Evolutionary conservation across 1,140 invertebrate genomes (phyloP), one percentile per base, ranked within the genome.

Genomic region (Dreissena polymorpha): DNA sequence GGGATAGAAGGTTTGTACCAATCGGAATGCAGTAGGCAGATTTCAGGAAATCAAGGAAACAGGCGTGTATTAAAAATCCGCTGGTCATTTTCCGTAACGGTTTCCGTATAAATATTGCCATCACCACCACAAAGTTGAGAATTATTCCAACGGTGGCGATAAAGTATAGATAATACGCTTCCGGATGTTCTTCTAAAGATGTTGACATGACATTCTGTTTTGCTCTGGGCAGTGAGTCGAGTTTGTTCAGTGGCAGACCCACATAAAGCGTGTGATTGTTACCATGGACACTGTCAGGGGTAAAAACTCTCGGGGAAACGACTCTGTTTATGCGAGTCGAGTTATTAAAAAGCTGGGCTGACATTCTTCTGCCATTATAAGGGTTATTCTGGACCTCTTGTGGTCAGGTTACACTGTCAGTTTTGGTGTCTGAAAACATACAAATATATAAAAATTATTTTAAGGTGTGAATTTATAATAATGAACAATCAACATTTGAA

Each of bases 11-110:
- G 72, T 92, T 92, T 21, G 87, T 85, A 7, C 89, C 92, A 78
- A 92, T 93, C 25, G 91, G 91, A 77, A 93, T 89, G 88, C 92
- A 93, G 85, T 89, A 93, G 50, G 88, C 86, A 23, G 90, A 88
- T 84, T 92, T 92, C 21, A 92, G 67, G n/a, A 89, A 86, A 85
- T 93, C 90, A 29, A 93, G 83, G 25, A 92, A 88, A 73, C 89
- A 90, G 29, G 89, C 90, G 73, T 93, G 92, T 12, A 92, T 85
- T 16, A 92, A 85, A 82, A 92, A 93, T 29, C 90, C 91, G 77
- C 89, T 92, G 12, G 92, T 92, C 90, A 92, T 90, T 74, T 89
- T 88, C 8, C 86, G 77, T 18, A 92, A 78, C 23, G 85, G 84
- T 70, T 88, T 84, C 23, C 89, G 83, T 8, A 90, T 67, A 27